Evolutionary conservation across 2,113 vertebrate species (phyloP).

Genomic region (Mustela nigripes): DNA sequence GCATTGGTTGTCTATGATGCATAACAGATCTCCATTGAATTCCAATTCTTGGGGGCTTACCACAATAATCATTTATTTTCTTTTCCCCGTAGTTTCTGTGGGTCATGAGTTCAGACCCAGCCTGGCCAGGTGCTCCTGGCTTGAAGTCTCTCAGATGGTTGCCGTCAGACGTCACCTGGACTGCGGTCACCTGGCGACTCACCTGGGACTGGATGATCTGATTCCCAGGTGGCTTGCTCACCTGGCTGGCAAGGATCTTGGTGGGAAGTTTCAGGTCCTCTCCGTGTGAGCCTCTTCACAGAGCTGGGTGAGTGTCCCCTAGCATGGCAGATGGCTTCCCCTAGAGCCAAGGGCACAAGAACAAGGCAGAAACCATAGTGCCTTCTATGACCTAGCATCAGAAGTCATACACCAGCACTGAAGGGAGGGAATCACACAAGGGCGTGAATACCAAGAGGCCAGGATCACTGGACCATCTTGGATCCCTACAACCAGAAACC

Average conservation of each 20-base stretch:
- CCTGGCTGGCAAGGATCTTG: not conserved
- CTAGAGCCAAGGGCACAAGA: not conserved
- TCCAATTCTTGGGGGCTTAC: not conserved
- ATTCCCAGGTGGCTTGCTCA: not conserved
- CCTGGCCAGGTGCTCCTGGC: not conserved
- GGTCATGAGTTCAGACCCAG: not conserved
- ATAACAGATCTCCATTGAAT: not conserved
- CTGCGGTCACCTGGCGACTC: not conserved
- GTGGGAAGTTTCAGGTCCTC: not conserved
- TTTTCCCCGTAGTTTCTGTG: not conserved
- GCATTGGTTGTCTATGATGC: not conserved
- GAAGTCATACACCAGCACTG: not conserved
- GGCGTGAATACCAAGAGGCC: not conserved
- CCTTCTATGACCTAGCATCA: not conserved
- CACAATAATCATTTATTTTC: not conserved
- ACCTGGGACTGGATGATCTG: not conserved
- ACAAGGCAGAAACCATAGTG: not conserved
- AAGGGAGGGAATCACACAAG: not conserved
- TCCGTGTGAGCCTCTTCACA: not conserved
- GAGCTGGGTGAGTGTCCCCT: not conserved
- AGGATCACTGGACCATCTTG: not conserved
- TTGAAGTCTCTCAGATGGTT: not conserved
- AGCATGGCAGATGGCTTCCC: not conserved
- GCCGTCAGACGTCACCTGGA: not conserved
- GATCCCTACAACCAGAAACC: not conserved